Evolutionary conservation across 2,797 vertebrate genomes (phyloP), one percentile per base, ranked within the genome.

Genomic region (Anabas testudineus): DNA sequence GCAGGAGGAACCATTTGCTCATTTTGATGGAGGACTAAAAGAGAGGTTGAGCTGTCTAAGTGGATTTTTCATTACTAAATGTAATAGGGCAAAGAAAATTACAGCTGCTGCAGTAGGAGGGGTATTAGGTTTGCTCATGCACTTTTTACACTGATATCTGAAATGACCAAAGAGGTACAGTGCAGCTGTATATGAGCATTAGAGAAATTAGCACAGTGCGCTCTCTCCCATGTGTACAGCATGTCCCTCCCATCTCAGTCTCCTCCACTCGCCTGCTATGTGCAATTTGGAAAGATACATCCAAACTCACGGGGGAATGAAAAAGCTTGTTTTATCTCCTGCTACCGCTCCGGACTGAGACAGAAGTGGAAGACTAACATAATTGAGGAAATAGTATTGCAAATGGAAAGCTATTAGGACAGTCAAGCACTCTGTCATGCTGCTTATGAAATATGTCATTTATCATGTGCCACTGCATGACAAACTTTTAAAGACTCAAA

Each of bases 31-130:
- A 91, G 95, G 95, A 94, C 95, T 94, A 93, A 93, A 82, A 94
- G 89, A 84, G 77, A 94, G 86, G 88, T 91, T 85, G 89, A 91
- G 90, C 91, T 94, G 90, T 91, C 80, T 86, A 81, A 95, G 88
- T 94, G 94, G 93, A 93, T 96, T 96, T 92, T 97, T 96, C 95
- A 97, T 96, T 97, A 96, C 87, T 86, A 77, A 93, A 94, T 91
- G 88, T 95, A 96, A 96, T 95, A 95, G 89, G 87, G 80, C 87
- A 89, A 84, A 91, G 93, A 90, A 92, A 93, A 92, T 95, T 94
- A 95, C 95, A 96, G 92, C 94, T 95, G 94, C 94, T 81, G 53
- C 70, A 72, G 85, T 76, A 78, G 82, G 66, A 88, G 60, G 91
- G 91, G 93, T 92, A 92, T 95, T 87, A 85, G 92, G 81, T 86